Base-by-base conservation (phyloP, 92 coral and sea anemone species). In the Zoanthus gigantus region DNA sequence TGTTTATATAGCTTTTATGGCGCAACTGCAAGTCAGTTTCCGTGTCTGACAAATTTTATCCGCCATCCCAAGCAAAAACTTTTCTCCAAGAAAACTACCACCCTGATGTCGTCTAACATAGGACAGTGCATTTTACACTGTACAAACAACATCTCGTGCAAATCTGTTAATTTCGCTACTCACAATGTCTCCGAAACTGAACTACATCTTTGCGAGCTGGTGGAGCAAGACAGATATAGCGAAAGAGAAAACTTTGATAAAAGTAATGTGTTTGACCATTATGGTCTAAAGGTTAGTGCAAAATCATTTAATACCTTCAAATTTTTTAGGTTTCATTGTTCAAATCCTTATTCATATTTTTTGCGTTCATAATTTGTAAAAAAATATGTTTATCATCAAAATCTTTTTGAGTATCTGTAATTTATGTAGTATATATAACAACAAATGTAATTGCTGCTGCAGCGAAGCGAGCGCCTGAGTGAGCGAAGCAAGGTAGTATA, bases 91-190 rank as follows among this genome's bases (percentile, higher is more conserved):
- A 72, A 72, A 17, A 72, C 48, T 13, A 32, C 1, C 29, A 9
- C 77, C 9, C 17, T 72, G 9, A 16, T 13, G 23, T 52, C 50
- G 14, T 31, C 67, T 28, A 31, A 77, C 23, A 17, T 56, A 5
- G 82, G 82, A 7, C 46, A 77, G 11, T 77, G 82, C 10, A 54
- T 77, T 14, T 67, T 77, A 7, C 82, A 77, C 66, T 77, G 82
- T 52, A 10, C 82, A 9, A 56, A 56, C 15, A 17, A 56, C 14
- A 23, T 14, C 67, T 77, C 67, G 12, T 77, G 82, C 67, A 77
- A 77, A 16, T 54, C 82, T 17, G 31, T 77, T 6, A 77, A 77
- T 28, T 53, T 77, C 47, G 82, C 69, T 34, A 54, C 52, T 58
- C 17, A 56, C 13, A 7, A 17, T 31, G 47, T 29, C 57, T 8